Percentiles rank a stretch among this genome's conserved stretches.
These are phyloP conservation scores for Eupithecia vulgata DNA, from an alignment of 2,888 invertebrate genomes.

Conservation along the genomic window DNA sequence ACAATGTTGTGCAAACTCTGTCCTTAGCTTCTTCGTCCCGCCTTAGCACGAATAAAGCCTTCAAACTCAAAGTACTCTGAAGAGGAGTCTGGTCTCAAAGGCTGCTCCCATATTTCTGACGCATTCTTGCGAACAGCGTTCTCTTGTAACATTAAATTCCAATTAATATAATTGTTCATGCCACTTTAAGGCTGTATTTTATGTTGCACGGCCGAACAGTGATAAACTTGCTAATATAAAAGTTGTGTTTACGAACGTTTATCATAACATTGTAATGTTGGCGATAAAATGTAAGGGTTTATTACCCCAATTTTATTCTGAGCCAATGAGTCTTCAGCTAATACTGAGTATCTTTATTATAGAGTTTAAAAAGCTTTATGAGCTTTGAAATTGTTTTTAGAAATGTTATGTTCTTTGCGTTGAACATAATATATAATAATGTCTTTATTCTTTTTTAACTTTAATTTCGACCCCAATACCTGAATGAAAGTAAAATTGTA, in stretches of 20 bases:
- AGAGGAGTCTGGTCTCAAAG: background rate
- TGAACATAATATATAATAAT: background rate
- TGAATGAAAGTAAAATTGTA: background rate
- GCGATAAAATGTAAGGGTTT: conserved; percentile 27
- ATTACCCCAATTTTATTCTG: conserved; percentile 24
- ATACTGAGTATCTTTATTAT: background rate
- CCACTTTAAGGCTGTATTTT: conserved; percentile 36
- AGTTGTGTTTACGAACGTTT: conserved; percentile 35
- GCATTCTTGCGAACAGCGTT: conserved; percentile 18
- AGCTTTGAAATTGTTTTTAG: background rate
- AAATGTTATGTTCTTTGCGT: background rate
- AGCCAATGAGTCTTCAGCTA: conserved; percentile 11
- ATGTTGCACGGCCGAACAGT: conserved; percentile 36
- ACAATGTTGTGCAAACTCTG: conserved; percentile 7
- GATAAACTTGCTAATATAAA: conserved; percentile 40
- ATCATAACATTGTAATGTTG: conserved; percentile 31
- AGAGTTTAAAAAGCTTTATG: background rate
- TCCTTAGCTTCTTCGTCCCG: conserved; percentile 8
- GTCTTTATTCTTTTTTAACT: background rate
- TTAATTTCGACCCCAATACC: background rate
- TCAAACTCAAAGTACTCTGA: background rate
- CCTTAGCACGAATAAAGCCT: background rate
- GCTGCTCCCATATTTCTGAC: background rate
- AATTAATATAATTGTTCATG: conserved; percentile 39
- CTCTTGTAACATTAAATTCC: conserved; percentile 29